Evolutionary conservation across 2,797 vertebrate genomes (phyloP).

Genomic region (Urosaurus nigricauda): DNA sequence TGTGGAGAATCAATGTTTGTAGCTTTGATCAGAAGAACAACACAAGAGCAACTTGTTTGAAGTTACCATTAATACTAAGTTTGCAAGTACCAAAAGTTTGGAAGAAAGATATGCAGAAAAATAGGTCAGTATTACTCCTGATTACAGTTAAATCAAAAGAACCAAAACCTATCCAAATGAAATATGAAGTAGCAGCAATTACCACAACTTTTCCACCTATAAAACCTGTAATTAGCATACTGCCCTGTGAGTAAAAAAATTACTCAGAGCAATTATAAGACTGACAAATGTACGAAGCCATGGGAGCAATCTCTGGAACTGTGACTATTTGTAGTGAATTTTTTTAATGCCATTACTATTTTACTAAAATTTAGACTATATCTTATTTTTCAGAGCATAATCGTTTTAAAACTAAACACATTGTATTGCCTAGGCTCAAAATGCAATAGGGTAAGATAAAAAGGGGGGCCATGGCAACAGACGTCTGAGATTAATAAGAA

Average conservation of each 20-base stretch:
- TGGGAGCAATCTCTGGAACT: neutral
- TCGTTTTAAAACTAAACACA: slow-evolving; percentile 60
- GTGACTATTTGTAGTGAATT: neutral
- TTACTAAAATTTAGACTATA: neutral
- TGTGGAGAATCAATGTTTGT: neutral
- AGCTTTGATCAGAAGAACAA: neutral
- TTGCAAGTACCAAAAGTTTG: neutral
- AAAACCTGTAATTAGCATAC: neutral
- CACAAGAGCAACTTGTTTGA: no score
- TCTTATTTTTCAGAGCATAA: slow-evolving; percentile 53
- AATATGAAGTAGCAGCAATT: neutral
- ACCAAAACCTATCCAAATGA: neutral
- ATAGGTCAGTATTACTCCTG: neutral
- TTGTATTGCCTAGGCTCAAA: slow-evolving; percentile 65
- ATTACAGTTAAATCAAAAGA: neutral
- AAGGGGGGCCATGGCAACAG: slow-evolving; percentile 68
- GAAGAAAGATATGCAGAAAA: neutral
- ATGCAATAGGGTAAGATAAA: slow-evolving; percentile 56
- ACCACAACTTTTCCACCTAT: no score
- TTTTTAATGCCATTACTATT: neutral
- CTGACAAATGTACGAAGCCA: neutral
- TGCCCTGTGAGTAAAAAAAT: neutral
- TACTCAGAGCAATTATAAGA: neutral
- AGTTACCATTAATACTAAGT: neutral
- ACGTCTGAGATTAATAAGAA: slow-evolving; percentile 51